phyloP scores from a whole-genome alignment of 2,797 vertebrate species.

The Lepilemur septentrionalis region DNA sequence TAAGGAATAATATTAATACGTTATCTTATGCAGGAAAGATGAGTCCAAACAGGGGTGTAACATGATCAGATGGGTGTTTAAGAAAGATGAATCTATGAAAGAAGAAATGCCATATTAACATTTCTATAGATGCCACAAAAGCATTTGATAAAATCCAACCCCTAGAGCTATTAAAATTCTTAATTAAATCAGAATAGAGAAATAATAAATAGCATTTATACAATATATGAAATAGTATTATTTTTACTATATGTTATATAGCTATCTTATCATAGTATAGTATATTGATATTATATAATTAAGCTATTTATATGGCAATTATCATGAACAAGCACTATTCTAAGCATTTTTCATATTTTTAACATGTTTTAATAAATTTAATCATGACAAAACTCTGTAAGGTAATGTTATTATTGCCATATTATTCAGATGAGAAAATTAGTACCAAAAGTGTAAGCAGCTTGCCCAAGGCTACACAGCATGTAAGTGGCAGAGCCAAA shows the following conservation, averaged over 20 bases:
- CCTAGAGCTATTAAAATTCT: constrained; percentile 11
- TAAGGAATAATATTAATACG: background rate
- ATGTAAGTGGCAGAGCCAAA: background rate
- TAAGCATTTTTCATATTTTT: constrained; percentile 9
- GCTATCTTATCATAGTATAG: background rate
- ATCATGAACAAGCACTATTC: background rate
- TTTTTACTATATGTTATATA: background rate
- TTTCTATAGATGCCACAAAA: background rate
- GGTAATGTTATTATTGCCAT: background rate
- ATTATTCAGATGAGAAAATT: constrained; percentile 15
- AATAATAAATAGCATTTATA: background rate
- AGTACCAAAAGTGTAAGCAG: background rate
- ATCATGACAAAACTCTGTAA: background rate
- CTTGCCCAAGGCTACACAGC: background rate
- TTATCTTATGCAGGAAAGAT: background rate
- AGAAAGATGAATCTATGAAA: background rate
- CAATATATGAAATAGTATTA: background rate
- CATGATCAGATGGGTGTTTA: background rate
- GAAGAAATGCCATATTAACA: background rate
- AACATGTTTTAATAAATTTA: constrained; percentile 29
- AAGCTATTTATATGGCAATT: background rate
- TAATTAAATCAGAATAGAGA: background rate
- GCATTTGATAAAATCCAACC: background rate
- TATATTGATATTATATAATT: background rate
- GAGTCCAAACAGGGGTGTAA: background rate